Percentiles rank a stretch among this genome's conserved stretches.
Evolutionary conservation across 2,113 vertebrate species (phyloP).

Genomic region (Laterallus jamaicensis): DNA sequence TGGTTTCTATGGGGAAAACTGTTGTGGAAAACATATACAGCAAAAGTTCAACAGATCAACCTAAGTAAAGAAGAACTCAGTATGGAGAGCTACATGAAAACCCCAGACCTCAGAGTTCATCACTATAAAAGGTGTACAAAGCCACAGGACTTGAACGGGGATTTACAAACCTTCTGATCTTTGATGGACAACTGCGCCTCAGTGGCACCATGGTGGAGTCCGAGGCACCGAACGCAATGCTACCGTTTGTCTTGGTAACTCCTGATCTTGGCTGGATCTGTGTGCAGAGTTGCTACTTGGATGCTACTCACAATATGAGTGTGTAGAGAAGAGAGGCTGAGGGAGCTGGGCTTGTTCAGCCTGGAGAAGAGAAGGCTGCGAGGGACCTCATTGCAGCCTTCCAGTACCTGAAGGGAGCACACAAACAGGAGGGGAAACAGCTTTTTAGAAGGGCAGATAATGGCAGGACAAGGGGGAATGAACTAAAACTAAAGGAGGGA

Average conservation of each 20-base stretch:
- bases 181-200: not conserved
- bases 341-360: no score
- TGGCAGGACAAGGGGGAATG: no score
- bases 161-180: not conserved
- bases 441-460: no score
- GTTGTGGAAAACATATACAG: slow-evolving; percentile 65
- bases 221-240: not conserved
- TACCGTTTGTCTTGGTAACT: not conserved
- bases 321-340: no score
- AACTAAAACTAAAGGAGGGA: no score
- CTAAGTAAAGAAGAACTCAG: not conserved
- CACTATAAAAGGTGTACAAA: slow-evolving; percentile 31
- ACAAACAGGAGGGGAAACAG: no score
- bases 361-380: no score
- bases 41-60: slow-evolving; percentile 26
- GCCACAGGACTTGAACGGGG: not conserved
- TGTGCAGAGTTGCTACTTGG: not conserved
- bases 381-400: no score
- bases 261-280: not conserved
- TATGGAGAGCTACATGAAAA: slow-evolving; percentile 3
- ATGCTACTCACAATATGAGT: not conserved
- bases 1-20: slow-evolving; percentile 63
- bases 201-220: fast-evolving
- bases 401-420: no score
- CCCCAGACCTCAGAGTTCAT: not conserved